phyloP scores from a whole-genome alignment of 2,888 invertebrate genomes.

The Pandemis corylana region DNA sequence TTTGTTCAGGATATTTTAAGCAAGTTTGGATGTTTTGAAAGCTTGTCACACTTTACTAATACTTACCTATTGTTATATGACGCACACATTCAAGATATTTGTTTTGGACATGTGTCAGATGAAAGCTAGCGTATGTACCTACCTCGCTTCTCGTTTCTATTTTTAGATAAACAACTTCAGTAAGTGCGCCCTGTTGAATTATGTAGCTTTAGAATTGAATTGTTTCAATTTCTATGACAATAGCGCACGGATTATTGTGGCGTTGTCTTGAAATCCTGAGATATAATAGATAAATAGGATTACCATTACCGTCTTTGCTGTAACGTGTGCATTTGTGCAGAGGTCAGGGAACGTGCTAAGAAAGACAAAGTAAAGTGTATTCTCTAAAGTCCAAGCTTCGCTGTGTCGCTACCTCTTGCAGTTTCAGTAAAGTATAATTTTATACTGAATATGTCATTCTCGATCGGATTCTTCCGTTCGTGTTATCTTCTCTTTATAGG shows the following conservation, averaged over 20 bases:
- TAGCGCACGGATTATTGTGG: neutral
- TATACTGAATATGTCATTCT: neutral
- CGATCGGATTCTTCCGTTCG: too few relatives aligned
- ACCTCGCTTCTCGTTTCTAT: constrained; percentile 8
- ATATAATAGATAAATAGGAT: constrained; percentile 6
- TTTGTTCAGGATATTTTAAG: neutral
- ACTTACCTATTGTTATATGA: neutral
- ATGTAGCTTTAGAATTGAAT: constrained; percentile 28
- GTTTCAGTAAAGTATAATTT: neutral
- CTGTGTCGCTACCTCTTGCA: neutral
- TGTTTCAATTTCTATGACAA: constrained; percentile 5
- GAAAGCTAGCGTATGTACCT: constrained; percentile 4
- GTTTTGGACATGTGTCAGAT: constrained; percentile 11
- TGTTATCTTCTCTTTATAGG: too few relatives aligned
- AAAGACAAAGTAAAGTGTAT: neutral
- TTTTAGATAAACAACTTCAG: constrained; percentile 26
- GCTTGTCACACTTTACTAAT: neutral
- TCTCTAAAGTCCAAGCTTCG: neutral
- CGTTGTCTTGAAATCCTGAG: neutral
- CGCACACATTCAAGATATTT: neutral
- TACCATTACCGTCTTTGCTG: neutral
- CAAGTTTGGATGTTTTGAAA: neutral
- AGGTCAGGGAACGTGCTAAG: neutral
- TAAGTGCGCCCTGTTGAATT: constrained; percentile 32
- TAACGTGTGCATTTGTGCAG: neutral